These are phyloP conservation scores for Silurus lanzhouensis DNA, from an alignment of 2,797 vertebrate genomes.

Conservation along the genomic window DNA sequence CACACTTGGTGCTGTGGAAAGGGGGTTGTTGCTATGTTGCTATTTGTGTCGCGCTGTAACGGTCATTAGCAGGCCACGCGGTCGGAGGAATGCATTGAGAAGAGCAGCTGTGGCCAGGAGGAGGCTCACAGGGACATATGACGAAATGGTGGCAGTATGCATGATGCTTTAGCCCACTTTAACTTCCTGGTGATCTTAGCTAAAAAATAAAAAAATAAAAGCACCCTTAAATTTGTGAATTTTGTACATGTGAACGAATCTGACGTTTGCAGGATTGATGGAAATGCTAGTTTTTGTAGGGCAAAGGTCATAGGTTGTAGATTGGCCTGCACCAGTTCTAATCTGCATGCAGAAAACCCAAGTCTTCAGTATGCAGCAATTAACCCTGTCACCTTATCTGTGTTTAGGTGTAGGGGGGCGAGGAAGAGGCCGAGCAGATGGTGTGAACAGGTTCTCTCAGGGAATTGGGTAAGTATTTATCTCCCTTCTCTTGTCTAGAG, in stretches of 20 bases:
- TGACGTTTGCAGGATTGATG: neutral
- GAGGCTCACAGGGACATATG: neutral
- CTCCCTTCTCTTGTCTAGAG: neutral
- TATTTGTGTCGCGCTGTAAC: constrained; percentile 63
- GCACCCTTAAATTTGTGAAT: neutral
- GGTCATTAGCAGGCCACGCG: constrained; percentile 40
- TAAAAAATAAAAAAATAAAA: neutral
- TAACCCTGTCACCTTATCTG: neutral
- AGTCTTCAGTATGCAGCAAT: neutral
- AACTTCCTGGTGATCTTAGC: neutral
- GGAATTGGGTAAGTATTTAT: constrained; percentile 89
- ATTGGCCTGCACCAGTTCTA: neutral
- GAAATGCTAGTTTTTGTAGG: neutral
- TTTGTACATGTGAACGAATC: neutral
- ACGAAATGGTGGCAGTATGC: neutral
- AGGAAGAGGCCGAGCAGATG: constrained; percentile 87
- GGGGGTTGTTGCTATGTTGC: constrained; percentile 50
- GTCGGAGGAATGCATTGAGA: constrained; percentile 51
- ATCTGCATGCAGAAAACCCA: neutral
- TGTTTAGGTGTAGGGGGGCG: constrained; percentile 78
- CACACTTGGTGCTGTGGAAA: constrained; percentile 25
- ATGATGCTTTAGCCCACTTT: neutral
- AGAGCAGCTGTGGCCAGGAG: constrained; percentile 55
- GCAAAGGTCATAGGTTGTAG: neutral
- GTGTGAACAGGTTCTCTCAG: constrained; percentile 87